These are phyloP conservation scores for Phymastichus coffea DNA, from an alignment of 1,140 invertebrate species.

Conservation along the genomic window DNA sequence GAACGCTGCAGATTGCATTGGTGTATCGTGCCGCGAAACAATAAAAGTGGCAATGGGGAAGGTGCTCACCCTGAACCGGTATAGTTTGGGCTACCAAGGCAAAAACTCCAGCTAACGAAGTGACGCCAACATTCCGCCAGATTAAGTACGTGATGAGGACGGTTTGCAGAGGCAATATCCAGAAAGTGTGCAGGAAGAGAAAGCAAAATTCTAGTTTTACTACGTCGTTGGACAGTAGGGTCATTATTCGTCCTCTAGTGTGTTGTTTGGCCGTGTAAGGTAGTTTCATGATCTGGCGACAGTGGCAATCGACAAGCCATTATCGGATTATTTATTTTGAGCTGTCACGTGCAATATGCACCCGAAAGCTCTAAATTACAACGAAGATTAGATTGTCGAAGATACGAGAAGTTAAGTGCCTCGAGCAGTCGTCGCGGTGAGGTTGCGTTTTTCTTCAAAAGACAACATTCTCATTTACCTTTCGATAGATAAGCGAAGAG, in stretches of 20 bases:
- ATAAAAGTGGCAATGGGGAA: not conserved
- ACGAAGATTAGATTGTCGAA: too few species aligned
- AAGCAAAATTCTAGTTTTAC: conserved; percentile 69
- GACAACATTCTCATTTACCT: conserved; percentile 59
- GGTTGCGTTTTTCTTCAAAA: too few species aligned
- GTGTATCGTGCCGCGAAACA: not conserved
- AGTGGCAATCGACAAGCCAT: too few species aligned
- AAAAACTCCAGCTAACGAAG: conserved; percentile 61
- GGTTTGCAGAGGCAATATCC: conserved; percentile 80
- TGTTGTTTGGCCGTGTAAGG: conserved; percentile 55
- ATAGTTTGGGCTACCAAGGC: conserved; percentile 65
- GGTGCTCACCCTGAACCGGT: conserved; percentile 60
- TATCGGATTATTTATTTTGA: not conserved
- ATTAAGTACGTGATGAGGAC: conserved; percentile 68
- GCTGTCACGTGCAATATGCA: conserved; percentile 15
- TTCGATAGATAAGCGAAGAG: conserved; percentile 79
- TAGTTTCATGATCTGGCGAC: conserved; percentile 11
- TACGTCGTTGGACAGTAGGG: conserved; percentile 88
- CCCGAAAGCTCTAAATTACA: conserved; percentile 47
- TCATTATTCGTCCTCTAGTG: conserved; percentile 81
- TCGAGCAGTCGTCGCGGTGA: too few species aligned
- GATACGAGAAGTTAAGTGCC: too few species aligned
- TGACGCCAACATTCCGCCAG: conserved; percentile 60
- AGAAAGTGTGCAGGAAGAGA: conserved; percentile 74
- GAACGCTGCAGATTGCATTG: not conserved